phyloP scores from a whole-genome alignment of 2,888 invertebrate species.

The Oxystoma pomonae region DNA sequence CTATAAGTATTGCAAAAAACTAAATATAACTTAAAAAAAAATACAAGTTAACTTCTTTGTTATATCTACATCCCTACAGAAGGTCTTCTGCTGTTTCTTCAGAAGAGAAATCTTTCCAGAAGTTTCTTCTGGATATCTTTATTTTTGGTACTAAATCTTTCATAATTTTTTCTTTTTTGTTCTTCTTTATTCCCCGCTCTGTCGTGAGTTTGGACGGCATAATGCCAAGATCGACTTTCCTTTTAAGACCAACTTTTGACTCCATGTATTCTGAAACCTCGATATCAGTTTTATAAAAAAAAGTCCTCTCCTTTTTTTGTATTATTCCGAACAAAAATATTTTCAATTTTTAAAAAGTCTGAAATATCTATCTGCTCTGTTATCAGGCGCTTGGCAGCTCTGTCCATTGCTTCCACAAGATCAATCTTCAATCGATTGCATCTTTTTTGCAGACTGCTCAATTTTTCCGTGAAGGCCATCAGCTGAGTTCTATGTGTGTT shows the following conservation, averaged over 20 bases:
- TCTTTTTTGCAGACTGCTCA: conserved; percentile 5
- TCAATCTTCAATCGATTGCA: neutral
- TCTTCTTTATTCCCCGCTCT: neutral
- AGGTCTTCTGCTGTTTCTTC: neutral
- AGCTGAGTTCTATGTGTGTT: conserved; percentile 15
- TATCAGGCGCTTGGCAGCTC: neutral
- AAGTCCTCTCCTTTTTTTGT: neutral
- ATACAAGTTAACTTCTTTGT: too few species aligned
- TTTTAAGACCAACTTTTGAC: neutral
- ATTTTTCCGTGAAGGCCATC: conserved; percentile 15
- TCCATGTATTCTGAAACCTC: neutral
- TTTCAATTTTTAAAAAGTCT: neutral
- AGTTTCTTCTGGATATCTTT: neutral
- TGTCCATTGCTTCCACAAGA: neutral
- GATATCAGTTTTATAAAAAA: neutral
- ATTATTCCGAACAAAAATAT: neutral
- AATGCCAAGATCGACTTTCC: neutral
- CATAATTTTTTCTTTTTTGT: neutral
- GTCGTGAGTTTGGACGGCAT: neutral
- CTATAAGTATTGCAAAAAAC: too few species aligned
- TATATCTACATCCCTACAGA: too few species aligned
- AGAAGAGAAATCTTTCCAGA: neutral
- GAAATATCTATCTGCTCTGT: neutral
- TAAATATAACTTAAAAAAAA: too few species aligned
- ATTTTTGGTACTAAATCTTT: neutral